phyloP scores from a whole-genome alignment of 2,797 vertebrate species.

The Picus viridis region DNA sequence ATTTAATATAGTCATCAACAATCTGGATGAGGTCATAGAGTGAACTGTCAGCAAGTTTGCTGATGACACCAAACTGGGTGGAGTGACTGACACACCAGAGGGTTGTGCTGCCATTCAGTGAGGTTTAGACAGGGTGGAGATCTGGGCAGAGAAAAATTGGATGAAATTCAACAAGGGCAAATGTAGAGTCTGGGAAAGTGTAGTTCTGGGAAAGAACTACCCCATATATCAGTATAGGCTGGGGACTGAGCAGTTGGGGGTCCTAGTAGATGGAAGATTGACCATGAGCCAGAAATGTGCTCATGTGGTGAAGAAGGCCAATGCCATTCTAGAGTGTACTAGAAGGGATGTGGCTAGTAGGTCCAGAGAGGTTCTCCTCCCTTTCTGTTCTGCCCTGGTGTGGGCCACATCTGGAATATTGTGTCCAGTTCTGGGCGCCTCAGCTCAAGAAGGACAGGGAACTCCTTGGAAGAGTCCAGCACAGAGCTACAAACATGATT shows the following conservation, averaged over 20 bases:
- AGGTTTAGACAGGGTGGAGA: background rate
- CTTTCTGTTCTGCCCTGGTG: too few relatives aligned
- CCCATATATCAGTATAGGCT: background rate
- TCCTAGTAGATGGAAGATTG: too few relatives aligned
- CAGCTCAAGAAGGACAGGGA: too few relatives aligned
- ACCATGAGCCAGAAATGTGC: too few relatives aligned
- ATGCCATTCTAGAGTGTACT: rapidly evolving
- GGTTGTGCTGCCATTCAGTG: background rate
- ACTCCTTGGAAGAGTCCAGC: too few relatives aligned
- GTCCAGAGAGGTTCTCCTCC: background rate
- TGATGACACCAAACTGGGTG: background rate
- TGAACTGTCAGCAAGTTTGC: background rate
- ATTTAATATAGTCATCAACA: too few relatives aligned
- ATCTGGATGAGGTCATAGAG: background rate
- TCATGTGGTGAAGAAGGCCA: background rate
- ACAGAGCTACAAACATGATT: too few relatives aligned
- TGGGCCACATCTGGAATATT: too few relatives aligned
- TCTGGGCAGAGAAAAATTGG: rapidly evolving
- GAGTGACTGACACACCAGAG: rapidly evolving
- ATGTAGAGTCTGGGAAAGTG: background rate
- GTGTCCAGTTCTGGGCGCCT: too few relatives aligned
- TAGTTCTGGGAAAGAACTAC: background rate
- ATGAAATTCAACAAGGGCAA: too few relatives aligned
- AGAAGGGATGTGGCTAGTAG: background rate
- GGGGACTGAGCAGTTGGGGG: too few relatives aligned